Evolutionary conservation across 2,113 vertebrate species (phyloP), one percentile per base, ranked within the genome.

Genomic region (Nematolebias whitei): DNA sequence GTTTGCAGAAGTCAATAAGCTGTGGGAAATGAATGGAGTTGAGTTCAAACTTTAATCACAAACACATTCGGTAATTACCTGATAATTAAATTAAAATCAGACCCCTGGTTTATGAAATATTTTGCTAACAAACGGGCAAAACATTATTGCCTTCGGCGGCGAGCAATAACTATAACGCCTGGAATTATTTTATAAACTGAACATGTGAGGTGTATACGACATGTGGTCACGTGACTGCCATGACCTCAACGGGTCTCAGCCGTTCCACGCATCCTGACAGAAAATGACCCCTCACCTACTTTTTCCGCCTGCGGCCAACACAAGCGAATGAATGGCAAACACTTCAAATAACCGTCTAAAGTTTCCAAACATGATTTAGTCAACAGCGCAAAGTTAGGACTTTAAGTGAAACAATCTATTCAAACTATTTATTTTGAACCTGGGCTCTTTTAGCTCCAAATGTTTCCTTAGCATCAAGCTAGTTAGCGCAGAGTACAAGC

Each of bases 261-360:
- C 49, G 18, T 35, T 22, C 59, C 47, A n/a, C 26, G 45, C 22
- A 47, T 43, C 1, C 39, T 23, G 45, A 48, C 62, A 51, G 39
- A 51, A 40, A 23, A 41, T 71, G 87, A 92, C 83, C 91, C 78
- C 89, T 93, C 84, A 89, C 91, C 91, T 71, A 92, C 40, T 87
- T 92, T 88, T 75, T 26, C 69, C 20, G 24, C 41, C 71, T 59
- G 48, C 2, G 13, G 48, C 18, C 3, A 62, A 29, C 61, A 65
- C 54, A 78, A 72, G 40, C 43, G 26, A 64, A 72, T 68, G 64
- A 60, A 47, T 75, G 54, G 41, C 57, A 73, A 62, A 0, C 2
- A 12, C 29, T 54, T 19, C 2, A 66, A 18, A 45, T 19, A 1
- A 2, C 2, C 1, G 0, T 22, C 2, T 24, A n/a, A 58, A 16